Conservation (phyloP, 2,113 vertebrate species). For the Pseudopipra pipra region DNA sequence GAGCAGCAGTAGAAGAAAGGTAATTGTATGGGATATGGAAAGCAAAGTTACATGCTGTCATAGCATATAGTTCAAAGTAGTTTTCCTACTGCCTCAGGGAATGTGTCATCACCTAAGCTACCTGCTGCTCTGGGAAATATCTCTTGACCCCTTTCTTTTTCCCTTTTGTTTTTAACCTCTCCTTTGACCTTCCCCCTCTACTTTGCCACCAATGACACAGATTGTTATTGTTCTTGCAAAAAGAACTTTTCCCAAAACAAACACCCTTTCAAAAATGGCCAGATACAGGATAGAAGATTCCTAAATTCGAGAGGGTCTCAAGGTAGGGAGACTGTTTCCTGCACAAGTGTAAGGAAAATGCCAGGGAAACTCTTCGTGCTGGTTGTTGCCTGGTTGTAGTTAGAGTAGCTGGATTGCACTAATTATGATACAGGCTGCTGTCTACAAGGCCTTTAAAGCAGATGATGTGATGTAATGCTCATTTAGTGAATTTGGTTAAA, state of each 20-base stretch:
- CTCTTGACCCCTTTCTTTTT: background rate
- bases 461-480: background rate
- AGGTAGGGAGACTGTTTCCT: background rate
- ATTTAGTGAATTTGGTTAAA: background rate
- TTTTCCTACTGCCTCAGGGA: background rate
- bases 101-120: background rate
- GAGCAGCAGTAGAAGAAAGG: background rate
- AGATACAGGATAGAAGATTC: background rate
- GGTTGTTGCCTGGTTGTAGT: background rate
- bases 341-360: background rate
- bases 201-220: background rate
- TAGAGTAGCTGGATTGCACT: background rate
- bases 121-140: background rate
- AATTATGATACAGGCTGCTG: background rate
- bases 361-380: background rate
- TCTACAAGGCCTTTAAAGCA: background rate
- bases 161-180: background rate
- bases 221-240: background rate
- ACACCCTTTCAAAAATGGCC: background rate
- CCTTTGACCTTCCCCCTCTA: background rate
- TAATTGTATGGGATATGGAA: background rate
- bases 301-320: background rate
- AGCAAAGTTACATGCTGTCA: background rate
- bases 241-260: background rate
- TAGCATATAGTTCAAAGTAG: background rate